Conservation (phyloP, 2,113 vertebrate species). For the Podiceps cristatus region DNA sequence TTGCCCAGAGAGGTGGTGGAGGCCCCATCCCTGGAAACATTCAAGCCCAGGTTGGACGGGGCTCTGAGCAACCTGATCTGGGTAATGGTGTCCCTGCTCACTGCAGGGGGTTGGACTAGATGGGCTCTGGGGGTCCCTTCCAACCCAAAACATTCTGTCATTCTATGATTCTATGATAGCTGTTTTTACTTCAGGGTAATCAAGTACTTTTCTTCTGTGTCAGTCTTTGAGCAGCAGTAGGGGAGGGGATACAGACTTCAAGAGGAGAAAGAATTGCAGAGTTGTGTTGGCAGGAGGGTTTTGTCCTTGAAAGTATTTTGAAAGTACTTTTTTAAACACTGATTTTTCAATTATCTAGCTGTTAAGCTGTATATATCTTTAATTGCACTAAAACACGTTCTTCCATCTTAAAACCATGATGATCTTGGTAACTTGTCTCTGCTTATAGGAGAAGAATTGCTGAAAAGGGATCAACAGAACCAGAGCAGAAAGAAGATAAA, state of each 20-base stretch:
- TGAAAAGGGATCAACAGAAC: conserved; percentile 95
- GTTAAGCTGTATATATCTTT: background rate
- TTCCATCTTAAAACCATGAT: background rate
- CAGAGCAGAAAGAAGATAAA: conserved; percentile 90
- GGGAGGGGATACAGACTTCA: background rate
- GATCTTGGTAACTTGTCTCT: background rate
- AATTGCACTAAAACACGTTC: background rate
- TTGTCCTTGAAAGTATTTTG: conserved; percentile 8
- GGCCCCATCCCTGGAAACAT: too few relatives aligned
- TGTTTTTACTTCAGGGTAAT: conserved; percentile 4
- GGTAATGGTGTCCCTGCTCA: too few relatives aligned
- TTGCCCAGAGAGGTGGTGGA: too few relatives aligned
- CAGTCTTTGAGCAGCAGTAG: conserved; percentile 5
- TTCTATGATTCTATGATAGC: background rate
- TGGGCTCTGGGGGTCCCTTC: too few relatives aligned
- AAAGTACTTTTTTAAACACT: background rate
- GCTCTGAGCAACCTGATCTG: too few relatives aligned
- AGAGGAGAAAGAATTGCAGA: background rate
- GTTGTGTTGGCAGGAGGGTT: background rate
- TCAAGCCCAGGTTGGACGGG: too few relatives aligned
- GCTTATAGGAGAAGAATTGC: conserved; percentile 93
- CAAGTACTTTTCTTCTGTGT: background rate
- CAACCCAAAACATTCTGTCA: too few relatives aligned
- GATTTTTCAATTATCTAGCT: background rate
- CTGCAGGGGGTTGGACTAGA: too few relatives aligned